phyloP scores from a whole-genome alignment of 2,888 invertebrate species.

The Ligdia adustata region DNA sequence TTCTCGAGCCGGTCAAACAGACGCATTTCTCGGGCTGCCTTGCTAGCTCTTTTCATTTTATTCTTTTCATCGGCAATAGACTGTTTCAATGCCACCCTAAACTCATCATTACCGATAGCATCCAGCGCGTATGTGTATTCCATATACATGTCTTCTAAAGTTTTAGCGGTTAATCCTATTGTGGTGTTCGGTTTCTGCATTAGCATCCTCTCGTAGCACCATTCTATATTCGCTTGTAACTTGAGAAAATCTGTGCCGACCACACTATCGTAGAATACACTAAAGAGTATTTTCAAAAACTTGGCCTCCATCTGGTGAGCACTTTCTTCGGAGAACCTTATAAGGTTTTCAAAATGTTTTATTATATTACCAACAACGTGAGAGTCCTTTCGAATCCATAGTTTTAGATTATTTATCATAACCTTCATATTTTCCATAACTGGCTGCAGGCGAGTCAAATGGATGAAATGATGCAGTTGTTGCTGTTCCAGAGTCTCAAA shows the following conservation, averaged over 20 bases:
- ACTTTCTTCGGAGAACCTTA: conserved; percentile 76
- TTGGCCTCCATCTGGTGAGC: conserved; percentile 77
- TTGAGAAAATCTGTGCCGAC: conserved; percentile 83
- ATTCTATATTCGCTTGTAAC: conserved; percentile 84
- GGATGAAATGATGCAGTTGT: conserved; percentile 85
- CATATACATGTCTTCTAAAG: conserved; percentile 83
- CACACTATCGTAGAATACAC: conserved; percentile 82
- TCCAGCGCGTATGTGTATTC: conserved; percentile 80
- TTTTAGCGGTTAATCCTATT: conserved; percentile 81
- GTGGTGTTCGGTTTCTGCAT: conserved; percentile 82
- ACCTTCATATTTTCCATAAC: conserved; percentile 76
- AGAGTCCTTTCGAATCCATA: conserved; percentile 59
- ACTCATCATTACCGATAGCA: conserved; percentile 77
- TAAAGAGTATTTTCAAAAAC: conserved; percentile 81
- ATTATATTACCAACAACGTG: conserved; percentile 52
- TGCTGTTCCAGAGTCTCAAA: conserved; percentile 86
- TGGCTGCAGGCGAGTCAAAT: conserved; percentile 82
- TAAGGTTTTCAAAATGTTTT: conserved; percentile 48
- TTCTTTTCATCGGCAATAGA: conserved; percentile 77
- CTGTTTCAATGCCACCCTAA: conserved; percentile 77
- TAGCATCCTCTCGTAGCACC: conserved; percentile 85
- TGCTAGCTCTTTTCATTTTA: conserved; percentile 77
- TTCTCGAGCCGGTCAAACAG: conserved; percentile 75
- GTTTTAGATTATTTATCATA: conserved; percentile 71
- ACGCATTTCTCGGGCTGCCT: conserved; percentile 83